Percentiles rank a stretch among this genome's conserved stretches.
Conservation (phyloP, 2,797 vertebrate species). For the Spinus olivaceus region DNA sequence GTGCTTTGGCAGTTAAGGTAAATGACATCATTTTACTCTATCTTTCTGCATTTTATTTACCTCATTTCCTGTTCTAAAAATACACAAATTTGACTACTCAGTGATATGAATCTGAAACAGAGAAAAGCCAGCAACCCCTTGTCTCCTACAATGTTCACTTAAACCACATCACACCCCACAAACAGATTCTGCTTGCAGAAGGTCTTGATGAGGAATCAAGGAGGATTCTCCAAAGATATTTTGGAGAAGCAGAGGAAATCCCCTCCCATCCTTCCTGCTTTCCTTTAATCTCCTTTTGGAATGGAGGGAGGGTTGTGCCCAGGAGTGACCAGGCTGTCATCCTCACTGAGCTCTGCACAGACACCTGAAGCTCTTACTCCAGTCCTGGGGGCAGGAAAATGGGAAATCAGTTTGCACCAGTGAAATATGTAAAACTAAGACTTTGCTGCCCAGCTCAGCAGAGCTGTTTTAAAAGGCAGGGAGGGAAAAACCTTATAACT, state of each 20-base stretch:
- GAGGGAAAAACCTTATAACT: fast-evolving
- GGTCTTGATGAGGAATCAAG: background rate
- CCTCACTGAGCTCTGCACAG: fast-evolving
- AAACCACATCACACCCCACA: background rate
- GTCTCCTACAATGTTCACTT: background rate
- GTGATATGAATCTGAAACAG: background rate
- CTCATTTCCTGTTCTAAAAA: conserved; percentile 54
- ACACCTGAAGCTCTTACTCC: background rate
- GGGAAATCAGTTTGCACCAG: background rate
- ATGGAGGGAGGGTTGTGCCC: background rate
- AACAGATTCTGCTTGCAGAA: background rate
- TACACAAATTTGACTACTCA: background rate
- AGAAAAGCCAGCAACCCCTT: background rate
- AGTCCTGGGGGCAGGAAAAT: background rate
- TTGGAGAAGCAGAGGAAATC: background rate
- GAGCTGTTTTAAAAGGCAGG: background rate
- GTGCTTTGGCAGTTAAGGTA: conserved; percentile 33
- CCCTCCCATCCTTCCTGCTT: background rate
- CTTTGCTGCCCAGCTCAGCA: background rate
- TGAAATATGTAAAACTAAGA: background rate
- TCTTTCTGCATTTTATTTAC: conserved; percentile 34
- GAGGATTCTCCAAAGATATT: background rate
- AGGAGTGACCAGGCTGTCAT: background rate
- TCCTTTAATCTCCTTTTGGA: background rate
- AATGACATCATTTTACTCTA: conserved; percentile 32